Percentiles rank a stretch among this genome's conserved stretches.
These are phyloP conservation scores for Forbesichthys papilliferus DNA, from an alignment of 2,113 vertebrate genomes.

Conservation along the genomic window DNA sequence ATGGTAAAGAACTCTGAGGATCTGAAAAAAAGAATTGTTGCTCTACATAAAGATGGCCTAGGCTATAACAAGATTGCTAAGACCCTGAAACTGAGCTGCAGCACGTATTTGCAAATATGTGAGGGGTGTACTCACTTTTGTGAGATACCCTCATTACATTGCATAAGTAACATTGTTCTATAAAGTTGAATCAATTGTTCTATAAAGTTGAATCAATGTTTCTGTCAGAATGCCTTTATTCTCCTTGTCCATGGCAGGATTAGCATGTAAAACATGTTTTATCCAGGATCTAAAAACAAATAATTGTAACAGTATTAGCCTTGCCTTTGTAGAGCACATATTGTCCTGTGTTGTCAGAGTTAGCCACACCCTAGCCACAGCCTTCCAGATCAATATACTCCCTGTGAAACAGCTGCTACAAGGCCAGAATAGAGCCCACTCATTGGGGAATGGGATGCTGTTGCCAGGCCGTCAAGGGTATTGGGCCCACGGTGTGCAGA, in stretches of 20 bases:
- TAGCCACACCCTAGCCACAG: background rate
- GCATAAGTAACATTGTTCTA: background rate
- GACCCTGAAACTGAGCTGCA: no score
- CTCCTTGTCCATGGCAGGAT: background rate
- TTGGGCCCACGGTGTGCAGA: conserved; percentile 15
- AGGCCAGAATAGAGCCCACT: conserved; percentile 11
- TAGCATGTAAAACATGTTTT: no score
- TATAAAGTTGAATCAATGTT: background rate
- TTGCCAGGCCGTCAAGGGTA: conserved; percentile 40
- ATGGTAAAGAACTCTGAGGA: no score
- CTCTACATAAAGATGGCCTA: no score
- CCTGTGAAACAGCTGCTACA: conserved; percentile 30
- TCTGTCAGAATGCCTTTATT: background rate
- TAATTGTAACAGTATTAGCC: background rate
- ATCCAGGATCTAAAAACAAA: no score
- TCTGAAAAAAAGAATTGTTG: no score
- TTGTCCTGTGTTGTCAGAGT: background rate
- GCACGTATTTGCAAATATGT: no score
- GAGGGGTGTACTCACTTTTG: no score
- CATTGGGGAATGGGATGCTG: conserved; percentile 36
- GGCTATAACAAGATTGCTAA: no score
- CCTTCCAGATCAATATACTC: conserved; percentile 19
- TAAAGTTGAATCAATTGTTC: background rate
- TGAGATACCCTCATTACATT: background rate
- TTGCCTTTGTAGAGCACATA: background rate